These are phyloP conservation scores for Potamarius usumacintae DNA, from an alignment of 2,113 vertebrate species.

Conservation along the genomic window DNA sequence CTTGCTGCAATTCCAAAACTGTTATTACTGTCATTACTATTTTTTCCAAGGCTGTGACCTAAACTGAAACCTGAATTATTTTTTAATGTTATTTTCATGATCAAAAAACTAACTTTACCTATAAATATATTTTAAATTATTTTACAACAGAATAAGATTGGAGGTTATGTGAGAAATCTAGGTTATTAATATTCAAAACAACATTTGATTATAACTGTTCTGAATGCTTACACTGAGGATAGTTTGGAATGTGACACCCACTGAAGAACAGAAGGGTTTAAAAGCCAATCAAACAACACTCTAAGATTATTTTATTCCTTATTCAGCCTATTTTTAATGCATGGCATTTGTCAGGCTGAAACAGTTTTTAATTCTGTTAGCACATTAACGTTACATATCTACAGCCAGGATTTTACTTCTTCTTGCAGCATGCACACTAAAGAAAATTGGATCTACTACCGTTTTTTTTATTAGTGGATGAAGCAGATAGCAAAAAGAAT, in stretches of 20 bases:
- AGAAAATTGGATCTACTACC: conserved; percentile 26
- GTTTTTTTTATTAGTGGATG: conserved; percentile 19
- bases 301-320: conserved; percentile 9
- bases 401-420: neutral
- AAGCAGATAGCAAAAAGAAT: conserved; percentile 28
- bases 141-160: neutral
- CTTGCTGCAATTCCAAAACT: neutral
- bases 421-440: conserved; percentile 9
- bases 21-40: neutral
- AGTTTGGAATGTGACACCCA: neutral
- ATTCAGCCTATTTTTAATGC: neutral
- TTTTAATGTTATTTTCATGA: neutral
- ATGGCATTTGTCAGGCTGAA: neutral
- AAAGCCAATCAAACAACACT: neutral
- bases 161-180: neutral
- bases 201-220: neutral
- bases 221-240: neutral
- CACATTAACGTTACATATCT: neutral
- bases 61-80: neutral
- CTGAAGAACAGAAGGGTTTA: neutral
- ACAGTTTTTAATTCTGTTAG: conserved; percentile 5
- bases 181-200: neutral
- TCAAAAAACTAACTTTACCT: neutral
- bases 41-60: neutral
- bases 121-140: neutral